A percentile compares a stretch with the other conserved stretches of the same genome.
Conservation (phyloP, 2,113 vertebrate species). For the Pantherophis guttatus region DNA sequence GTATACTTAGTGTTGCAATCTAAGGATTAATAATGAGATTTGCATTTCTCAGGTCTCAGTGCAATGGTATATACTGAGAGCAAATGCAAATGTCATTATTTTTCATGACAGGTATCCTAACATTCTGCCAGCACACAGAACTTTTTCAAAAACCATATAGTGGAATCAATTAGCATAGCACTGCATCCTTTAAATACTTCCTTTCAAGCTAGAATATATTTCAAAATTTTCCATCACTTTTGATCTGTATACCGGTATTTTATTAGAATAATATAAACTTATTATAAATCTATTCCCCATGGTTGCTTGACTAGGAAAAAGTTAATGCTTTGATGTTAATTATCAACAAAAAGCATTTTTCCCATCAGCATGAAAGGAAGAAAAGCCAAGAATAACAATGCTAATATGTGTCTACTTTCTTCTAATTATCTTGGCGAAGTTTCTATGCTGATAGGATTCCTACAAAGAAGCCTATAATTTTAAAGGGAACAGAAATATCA, state of each 20-base stretch:
- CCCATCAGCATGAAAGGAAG: constrained; percentile 40
- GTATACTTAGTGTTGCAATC: background rate
- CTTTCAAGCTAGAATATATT: background rate
- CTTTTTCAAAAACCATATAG: background rate
- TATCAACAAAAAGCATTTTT: constrained; percentile 24
- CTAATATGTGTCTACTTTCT: background rate
- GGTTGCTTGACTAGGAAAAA: constrained; percentile 11
- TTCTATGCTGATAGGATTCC: background rate
- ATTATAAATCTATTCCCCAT: background rate
- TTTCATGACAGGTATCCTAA: background rate
- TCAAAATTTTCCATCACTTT: background rate
- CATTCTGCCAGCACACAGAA: background rate
- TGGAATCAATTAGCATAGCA: background rate
- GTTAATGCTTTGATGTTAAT: constrained; percentile 15
- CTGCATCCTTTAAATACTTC: background rate
- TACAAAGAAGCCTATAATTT: background rate
- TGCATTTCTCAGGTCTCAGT: background rate
- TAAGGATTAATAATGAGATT: background rate
- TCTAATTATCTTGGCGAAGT: constrained; percentile 15
- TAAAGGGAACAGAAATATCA: background rate
- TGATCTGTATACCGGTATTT: background rate
- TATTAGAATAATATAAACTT: background rate
- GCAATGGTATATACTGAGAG: background rate
- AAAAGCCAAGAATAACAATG: constrained; percentile 43
- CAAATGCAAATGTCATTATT: background rate